Percentiles rank a stretch among this genome's conserved stretches.
Conservation (phyloP, 2,888 invertebrate species). For the Bellardia bayeri region DNA sequence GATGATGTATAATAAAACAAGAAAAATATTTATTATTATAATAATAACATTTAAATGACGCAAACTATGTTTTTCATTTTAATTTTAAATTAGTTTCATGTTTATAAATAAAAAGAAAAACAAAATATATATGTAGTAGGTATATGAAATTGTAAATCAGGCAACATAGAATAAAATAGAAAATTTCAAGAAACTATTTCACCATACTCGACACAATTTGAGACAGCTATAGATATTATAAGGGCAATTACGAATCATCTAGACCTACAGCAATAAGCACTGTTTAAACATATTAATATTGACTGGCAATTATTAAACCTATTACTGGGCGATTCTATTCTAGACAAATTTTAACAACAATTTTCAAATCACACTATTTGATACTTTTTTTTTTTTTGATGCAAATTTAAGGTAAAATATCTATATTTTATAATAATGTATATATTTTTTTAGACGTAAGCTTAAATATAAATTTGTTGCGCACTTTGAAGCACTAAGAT, state of each 20-base stretch:
- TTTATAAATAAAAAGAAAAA: not conserved
- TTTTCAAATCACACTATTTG: too few species aligned
- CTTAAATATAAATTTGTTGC: too few species aligned
- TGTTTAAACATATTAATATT: too few species aligned
- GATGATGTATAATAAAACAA: not conserved
- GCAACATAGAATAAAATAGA: not conserved
- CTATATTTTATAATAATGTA: too few species aligned
- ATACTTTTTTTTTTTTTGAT: too few species aligned
- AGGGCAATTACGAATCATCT: not conserved
- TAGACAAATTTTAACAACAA: too few species aligned
- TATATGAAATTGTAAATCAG: not conserved
- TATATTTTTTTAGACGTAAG: too few species aligned
- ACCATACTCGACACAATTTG: not conserved
- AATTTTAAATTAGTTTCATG: not conserved
- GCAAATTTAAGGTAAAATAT: too few species aligned
- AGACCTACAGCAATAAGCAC: not conserved
- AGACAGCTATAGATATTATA: not conserved
- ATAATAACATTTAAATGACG: slow-evolving; percentile 29
- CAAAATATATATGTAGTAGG: not conserved
- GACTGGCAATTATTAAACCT: too few species aligned
- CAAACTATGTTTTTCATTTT: slow-evolving; percentile 45
- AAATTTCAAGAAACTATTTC: slow-evolving; percentile 1
- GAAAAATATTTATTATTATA: not conserved
- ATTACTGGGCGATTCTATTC: too few species aligned
- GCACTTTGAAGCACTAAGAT: too few species aligned